Conservation (phyloP, 1,140 invertebrate genomes). For the Bicyclus anynana region DNA sequence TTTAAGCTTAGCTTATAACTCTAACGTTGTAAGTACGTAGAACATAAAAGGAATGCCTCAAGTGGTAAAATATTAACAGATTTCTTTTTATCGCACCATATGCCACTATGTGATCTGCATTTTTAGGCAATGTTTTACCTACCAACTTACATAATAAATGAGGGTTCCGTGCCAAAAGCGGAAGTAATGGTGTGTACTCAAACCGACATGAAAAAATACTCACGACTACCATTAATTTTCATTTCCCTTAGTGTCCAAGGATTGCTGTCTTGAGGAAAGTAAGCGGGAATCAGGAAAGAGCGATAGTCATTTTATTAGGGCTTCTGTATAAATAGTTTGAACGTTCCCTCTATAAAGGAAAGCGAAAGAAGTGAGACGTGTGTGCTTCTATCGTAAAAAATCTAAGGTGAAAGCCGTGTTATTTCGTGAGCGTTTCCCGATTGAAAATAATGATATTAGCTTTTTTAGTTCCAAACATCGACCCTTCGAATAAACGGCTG, state of each 20-base stretch:
- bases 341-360: slow-evolving; percentile 2
- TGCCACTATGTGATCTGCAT: slow-evolving; percentile 47
- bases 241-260: slow-evolving; percentile 63
- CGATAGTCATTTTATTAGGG: slow-evolving; percentile 48
- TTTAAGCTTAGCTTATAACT: no score
- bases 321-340: slow-evolving; percentile 39
- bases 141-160: slow-evolving; percentile 72
- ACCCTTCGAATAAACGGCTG: slow-evolving; percentile 8
- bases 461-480: slow-evolving; percentile 5
- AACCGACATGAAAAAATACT: slow-evolving; percentile 76
- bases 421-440: slow-evolving; percentile 6
- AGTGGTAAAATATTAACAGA: not conserved
- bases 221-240: slow-evolving; percentile 71
- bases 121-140: slow-evolving; percentile 38
- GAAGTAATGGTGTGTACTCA: slow-evolving; percentile 73
- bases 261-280: slow-evolving; percentile 63
- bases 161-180: slow-evolving; percentile 63
- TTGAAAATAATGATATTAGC: slow-evolving; percentile 11
- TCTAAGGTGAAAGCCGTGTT: slow-evolving; percentile 8
- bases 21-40: not conserved
- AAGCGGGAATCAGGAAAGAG: slow-evolving; percentile 39
- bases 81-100: slow-evolving; percentile 20
- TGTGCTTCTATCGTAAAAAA: slow-evolving; percentile 11
- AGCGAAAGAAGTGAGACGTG: slow-evolving; percentile 1
- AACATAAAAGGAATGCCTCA: not conserved